Base-by-base conservation (phyloP, 2,113 vertebrate genomes). In the Sander vitreus region DNA sequence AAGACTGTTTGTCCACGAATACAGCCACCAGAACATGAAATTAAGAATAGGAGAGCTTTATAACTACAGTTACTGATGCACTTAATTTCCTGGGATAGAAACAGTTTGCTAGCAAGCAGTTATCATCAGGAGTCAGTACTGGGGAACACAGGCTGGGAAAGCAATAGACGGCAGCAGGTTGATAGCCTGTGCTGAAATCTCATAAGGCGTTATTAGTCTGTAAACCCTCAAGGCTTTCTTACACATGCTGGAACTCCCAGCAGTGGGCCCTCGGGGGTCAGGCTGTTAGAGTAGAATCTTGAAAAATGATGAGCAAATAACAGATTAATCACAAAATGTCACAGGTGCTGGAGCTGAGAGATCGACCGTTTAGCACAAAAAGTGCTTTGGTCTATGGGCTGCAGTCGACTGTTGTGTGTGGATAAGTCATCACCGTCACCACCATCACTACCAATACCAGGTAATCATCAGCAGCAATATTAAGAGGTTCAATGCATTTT, bases 281-380 rank as follows among this genome's bases (percentile, higher is more conserved):
- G 71, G 25, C 14, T 48, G 1, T 84, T 81, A 58, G 39, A 78
- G 51, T 2, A 67, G 53, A 76, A 70, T 63, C 62, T 80, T 2
- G 30, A 27, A 70, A 13, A 78, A 27, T 0, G 8, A 73, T 48
- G 15, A 14, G 6, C 59, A 85, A 58, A 84, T 69, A 27, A 2
- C 68, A 85, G 63, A 91, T 84, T 76, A 81, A 86, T 85, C 64
- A 47, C 36, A 62, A n/a, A 43, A 21, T 23, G 19, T 79, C 72
- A 66, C 25, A 3, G 5, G 67, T 4, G n/a, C n/a, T 45, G 66
- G n/a, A 71, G 64, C 71, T 58, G 5, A 76, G 76, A 27, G 50
- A 85, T 21, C 64, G 73, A 62, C 55, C 13, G 12, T 59, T 71
- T 55, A 66, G 60, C 64, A 60, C 21, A 71, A 36, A 74, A 76